Evolutionary conservation across 2,113 vertebrate species (phyloP).

Genomic region (Chionodraco myersi): DNA sequence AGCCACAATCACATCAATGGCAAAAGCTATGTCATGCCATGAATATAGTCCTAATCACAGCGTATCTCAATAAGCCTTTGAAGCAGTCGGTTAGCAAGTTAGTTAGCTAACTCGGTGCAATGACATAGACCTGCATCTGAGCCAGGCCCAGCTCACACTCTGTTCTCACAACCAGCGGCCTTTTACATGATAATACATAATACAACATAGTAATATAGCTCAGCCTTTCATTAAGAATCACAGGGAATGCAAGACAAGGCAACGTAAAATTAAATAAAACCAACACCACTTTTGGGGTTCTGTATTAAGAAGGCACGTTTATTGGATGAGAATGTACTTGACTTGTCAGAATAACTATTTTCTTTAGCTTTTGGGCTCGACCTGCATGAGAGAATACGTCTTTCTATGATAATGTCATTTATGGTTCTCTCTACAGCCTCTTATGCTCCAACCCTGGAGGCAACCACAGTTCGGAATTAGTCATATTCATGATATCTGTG

Average conservation of each 20-base stretch:
- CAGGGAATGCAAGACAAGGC: not conserved
- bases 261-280: not conserved
- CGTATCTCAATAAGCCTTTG: not conserved
- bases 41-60: not conserved
- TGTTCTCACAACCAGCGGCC: not conserved
- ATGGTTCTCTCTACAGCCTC: slow-evolving; percentile 36
- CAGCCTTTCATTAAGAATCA: not conserved
- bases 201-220: not conserved
- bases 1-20: not conserved
- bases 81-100: not conserved
- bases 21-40: not conserved
- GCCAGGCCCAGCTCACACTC: not conserved
- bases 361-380: slow-evolving; percentile 25
- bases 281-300: not conserved
- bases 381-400: slow-evolving; percentile 43
- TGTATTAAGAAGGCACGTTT: not conserved
- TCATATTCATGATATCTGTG: slow-evolving; percentile 63
- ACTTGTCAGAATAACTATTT: slow-evolving; percentile 12
- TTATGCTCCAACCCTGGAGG: slow-evolving; percentile 37
- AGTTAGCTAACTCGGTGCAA: not conserved
- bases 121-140: not conserved
- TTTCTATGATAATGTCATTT: slow-evolving; percentile 42
- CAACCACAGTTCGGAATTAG: slow-evolving; percentile 41
- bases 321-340: slow-evolving; percentile 2
- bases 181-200: not conserved